These are phyloP conservation scores for Cryptotermes secundus DNA, from an alignment of 1,140 invertebrate genomes.

Conservation along the genomic window DNA sequence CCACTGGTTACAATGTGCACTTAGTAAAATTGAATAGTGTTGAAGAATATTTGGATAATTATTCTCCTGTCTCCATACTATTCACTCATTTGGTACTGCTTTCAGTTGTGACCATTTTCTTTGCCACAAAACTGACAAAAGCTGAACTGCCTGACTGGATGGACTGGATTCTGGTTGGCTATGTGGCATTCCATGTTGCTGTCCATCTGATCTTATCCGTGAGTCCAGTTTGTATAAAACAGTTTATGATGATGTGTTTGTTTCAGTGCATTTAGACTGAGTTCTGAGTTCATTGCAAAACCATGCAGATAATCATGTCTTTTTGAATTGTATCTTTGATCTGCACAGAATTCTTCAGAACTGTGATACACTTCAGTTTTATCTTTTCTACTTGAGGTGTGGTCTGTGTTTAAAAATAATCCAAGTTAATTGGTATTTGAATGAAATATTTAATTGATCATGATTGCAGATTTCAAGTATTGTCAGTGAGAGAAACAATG, in stretches of 20 bases:
- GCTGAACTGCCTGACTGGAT: slow-evolving; percentile 83
- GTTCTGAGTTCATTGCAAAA: too few species aligned
- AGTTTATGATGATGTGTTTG: too few species aligned
- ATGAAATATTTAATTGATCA: neutral
- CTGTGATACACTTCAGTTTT: neutral
- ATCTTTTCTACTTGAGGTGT: too few species aligned
- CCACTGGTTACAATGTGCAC: too few species aligned
- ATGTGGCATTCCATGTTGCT: slow-evolving; percentile 84
- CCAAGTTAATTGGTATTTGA: neutral
- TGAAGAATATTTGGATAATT: too few species aligned
- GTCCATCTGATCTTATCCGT: slow-evolving; percentile 88
- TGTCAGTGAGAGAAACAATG: slow-evolving; percentile 67
- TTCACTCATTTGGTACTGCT: slow-evolving; percentile 42
- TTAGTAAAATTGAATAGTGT: too few species aligned
- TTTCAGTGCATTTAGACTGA: too few species aligned
- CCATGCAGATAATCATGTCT: too few species aligned
- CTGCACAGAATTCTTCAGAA: neutral
- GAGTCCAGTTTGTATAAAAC: slow-evolving; percentile 47
- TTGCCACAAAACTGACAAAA: slow-evolving; percentile 81
- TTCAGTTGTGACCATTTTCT: slow-evolving; percentile 90
- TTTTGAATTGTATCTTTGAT: too few species aligned
- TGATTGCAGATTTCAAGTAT: slow-evolving; percentile 66
- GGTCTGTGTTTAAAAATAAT: too few species aligned
- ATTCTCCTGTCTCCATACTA: neutral
- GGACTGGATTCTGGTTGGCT: slow-evolving; percentile 83